phyloP scores from a whole-genome alignment of 2,113 vertebrate genomes.

The Castor canadensis region DNA sequence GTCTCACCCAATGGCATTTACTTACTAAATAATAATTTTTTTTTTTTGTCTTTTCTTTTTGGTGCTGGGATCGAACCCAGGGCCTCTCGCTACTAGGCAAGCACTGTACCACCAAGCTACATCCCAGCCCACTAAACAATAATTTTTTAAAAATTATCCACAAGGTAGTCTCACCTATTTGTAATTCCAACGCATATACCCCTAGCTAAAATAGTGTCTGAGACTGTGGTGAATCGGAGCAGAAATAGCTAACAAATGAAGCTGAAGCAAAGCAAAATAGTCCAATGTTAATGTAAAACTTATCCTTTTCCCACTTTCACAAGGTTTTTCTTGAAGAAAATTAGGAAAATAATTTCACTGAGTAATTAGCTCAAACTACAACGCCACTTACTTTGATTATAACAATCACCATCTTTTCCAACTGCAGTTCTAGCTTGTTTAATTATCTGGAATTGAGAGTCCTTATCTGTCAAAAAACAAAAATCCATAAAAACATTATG shows the following conservation, averaged over 20 bases:
- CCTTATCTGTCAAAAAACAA: conserved; percentile 86
- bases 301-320: not conserved
- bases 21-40: not conserved
- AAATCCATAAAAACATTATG: not conserved
- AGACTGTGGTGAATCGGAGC: not conserved
- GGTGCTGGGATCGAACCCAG: too few relatives aligned
- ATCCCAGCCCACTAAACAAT: not conserved
- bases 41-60: too few relatives aligned
- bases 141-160: not conserved
- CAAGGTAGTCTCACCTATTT: not conserved
- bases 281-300: conserved; percentile 22
- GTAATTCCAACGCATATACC: not conserved
- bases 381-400: conserved; percentile 84
- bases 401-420: conserved; percentile 87
- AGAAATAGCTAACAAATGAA: not conserved
- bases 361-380: conserved; percentile 19
- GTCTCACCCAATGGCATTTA: not conserved
- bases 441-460: conserved; percentile 90
- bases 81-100: too few relatives aligned
- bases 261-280: not conserved
- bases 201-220: not conserved
- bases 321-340: conserved; percentile 40
- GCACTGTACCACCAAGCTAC: too few relatives aligned
- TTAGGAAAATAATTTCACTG: not conserved
- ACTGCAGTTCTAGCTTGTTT: conserved; percentile 86